Conservation (phyloP, 2,113 vertebrate species). For the Crotalus tigris region DNA sequence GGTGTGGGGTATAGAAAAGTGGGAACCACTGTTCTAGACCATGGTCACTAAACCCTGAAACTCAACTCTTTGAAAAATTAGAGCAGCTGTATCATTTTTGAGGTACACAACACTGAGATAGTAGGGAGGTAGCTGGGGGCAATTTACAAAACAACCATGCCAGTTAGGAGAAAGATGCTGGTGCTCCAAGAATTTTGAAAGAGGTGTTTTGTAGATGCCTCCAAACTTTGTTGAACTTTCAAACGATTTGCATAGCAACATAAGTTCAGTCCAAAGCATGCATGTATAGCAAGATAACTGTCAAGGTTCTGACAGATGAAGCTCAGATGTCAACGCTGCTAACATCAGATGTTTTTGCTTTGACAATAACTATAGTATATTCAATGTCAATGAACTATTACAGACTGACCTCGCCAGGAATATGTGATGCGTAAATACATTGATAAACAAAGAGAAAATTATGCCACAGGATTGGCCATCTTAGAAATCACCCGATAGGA, state of each 20-base stretch:
- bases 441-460: neutral
- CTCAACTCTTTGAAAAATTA: neutral
- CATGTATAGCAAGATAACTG: neutral
- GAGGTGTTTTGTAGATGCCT: neutral
- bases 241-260: neutral
- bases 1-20: no score
- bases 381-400: neutral
- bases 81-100: neutral
- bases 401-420: neutral
- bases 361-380: neutral
- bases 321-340: no score
- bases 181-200: neutral
- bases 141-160: neutral
- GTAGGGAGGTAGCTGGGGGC: neutral
- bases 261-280: neutral
- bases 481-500: neutral
- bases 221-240: neutral
- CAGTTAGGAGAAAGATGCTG: neutral
- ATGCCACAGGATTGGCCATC: neutral
- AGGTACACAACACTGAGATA: neutral
- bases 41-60: neutral
- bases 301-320: no score
- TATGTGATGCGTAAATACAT: neutral
- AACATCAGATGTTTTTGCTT: no score
- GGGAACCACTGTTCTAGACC: neutral